These are phyloP conservation scores for Kradibia gibbosae DNA, from an alignment of 1,140 invertebrate species.

Conservation along the genomic window DNA sequence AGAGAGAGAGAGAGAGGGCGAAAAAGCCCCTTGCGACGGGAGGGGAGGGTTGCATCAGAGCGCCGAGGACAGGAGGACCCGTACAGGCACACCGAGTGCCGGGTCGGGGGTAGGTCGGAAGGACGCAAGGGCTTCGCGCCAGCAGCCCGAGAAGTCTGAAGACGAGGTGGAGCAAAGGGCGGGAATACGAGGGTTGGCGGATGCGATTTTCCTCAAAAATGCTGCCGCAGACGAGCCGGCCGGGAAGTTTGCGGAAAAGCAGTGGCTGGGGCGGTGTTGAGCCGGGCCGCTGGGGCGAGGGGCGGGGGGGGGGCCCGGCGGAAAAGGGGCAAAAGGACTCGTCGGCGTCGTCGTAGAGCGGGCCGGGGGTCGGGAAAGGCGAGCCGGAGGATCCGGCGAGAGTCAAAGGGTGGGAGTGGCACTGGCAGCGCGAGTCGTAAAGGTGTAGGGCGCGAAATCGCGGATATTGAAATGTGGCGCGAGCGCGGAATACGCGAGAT, in stretches of 20 bases:
- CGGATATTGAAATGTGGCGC: no score
- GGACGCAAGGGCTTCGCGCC: not conserved
- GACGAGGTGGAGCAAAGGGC: constrained; percentile 58
- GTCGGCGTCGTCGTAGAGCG: no score
- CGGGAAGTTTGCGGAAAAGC: constrained; percentile 38
- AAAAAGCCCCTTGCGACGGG: not conserved
- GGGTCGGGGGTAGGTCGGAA: not conserved
- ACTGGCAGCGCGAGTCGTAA: not conserved
- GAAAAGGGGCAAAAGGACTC: constrained; percentile 36
- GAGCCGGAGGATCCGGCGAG: constrained; percentile 50
- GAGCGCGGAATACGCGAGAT: no score
- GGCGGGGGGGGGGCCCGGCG: not conserved
- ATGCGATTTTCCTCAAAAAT: constrained; percentile 62
- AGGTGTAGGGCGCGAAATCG: not conserved
- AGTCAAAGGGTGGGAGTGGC: constrained; percentile 35
- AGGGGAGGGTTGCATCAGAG: not conserved
- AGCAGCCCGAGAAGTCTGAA: constrained; percentile 46
- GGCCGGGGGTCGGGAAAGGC: constrained; percentile 44
- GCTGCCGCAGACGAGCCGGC: constrained; percentile 54
- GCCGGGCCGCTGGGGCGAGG: not conserved
- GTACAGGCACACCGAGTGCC: no score
- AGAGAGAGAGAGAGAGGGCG: no score
- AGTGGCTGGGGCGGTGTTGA: constrained; percentile 2
- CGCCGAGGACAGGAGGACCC: no score
- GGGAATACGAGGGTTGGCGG: constrained; percentile 45